Evolutionary conservation across 2,888 invertebrate genomes (phyloP), one percentile per base, ranked within the genome.

Genomic region (Agonopterix alstromeriana): DNA sequence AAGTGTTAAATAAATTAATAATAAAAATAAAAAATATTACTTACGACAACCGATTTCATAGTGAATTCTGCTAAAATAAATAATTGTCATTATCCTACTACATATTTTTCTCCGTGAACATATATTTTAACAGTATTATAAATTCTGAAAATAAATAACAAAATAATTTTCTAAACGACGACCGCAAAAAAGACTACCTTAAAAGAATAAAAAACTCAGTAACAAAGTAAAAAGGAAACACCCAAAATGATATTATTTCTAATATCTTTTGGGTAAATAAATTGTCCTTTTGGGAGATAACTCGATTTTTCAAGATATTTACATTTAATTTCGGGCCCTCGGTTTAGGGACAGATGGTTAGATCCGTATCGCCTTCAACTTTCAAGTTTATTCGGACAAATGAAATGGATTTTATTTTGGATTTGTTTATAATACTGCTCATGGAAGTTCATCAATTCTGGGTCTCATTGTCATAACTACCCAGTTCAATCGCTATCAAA

Each of bases 271-370:
- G 38, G 38, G 38, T 14, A 42, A 47, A 42, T 35, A 45, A 50
- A 47, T 47, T 54, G 56, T 58, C 57, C 55, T 59, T 57, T 60
- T 60, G 53, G 48, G 43, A 47, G 53, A 51, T 51, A 60, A 64
- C 58, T 63, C 55, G 63, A 60, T 62, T 68, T 69, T 65, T 67
- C 53, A 58, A 60, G 58, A 61, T 68, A 66, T 71, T 71, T 71
- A 69, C 65, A 58, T 68, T 72, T 65, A 66, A 72, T 70, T 69
- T 67, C 52, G 58, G 57, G 35, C 48, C 53, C 49, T 48, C 53
- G 57, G 56, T 55, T 58, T 53, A 51, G 27, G 45, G 43, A 43
- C 40, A 42, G 48, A 47, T 51, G 38, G 10, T 42, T 11, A 12
- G n/a, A n/a, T n/a, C 38, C 38, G 9, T 38, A 38, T 38, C 38